Evolutionary conservation across 2,797 vertebrate species (phyloP), one percentile per base, ranked within the genome.

Genomic region (Spinus olivaceus): DNA sequence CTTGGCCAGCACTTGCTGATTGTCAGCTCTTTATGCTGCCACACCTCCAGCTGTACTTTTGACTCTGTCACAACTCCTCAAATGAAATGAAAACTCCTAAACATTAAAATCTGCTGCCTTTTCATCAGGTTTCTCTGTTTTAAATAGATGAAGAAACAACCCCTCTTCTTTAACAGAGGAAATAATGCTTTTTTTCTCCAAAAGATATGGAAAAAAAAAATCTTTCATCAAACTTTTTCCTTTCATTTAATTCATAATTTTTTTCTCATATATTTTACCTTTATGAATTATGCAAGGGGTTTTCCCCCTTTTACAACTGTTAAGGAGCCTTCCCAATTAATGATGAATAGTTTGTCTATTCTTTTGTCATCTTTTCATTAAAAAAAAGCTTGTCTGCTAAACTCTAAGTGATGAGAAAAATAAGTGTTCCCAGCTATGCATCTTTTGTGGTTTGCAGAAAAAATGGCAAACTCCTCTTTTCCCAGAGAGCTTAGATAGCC

Each of bases 1-100:
- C 16, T 84, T 15, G 51, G 70, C 94, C 89, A 95, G 66, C 41
- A 89, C 57, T 44, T 65, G 33, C 56, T 95, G 87, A 92, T 89
- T 95, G 93, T 81, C 63, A 89, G 53, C 65, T 50, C 13, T 60
- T 81, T 78, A 73, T 50, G 41, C 27, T 83, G 60, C 50, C 46
- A 73, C 65, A 37, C 80, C 84, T 96, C 41, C 46, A 91, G 64
- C 63, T 94, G 14, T 37, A 86, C 13, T 94, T 81, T 20, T 66
- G 85, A 24, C 79, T 86, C 65, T 81, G 82, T 42, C 86, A 63
- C 59, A 80, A 76, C 32, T 64, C 33, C 50, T 71, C 41, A 69
- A 44, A 60, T 50, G 14, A 24, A 65, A 49, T 18, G 8, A 50
- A 76, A 65, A 23, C 14, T 41, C 30, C 50, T 49, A 37, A n/a